Conservation (phyloP, 2,113 vertebrate genomes). For the Gila orcuttii region DNA sequence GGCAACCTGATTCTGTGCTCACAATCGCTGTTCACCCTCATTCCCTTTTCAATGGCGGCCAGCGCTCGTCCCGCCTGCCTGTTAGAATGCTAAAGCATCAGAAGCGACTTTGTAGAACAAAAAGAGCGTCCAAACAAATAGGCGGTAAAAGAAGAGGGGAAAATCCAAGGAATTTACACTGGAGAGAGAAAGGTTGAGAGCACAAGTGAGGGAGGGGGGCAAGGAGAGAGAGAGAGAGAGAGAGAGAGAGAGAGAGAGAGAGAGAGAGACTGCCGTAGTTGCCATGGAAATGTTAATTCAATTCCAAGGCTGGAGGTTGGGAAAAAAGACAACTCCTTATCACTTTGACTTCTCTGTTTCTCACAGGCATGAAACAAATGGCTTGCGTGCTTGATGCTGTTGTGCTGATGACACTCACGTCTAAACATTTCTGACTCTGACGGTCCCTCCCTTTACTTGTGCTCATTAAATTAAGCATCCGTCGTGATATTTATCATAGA, state of each 20-base stretch:
- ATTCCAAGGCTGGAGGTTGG: constrained; percentile 44
- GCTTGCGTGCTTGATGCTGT: constrained; percentile 21
- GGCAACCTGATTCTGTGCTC: background rate
- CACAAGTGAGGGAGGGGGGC: background rate
- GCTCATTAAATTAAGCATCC: background rate
- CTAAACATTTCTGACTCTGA: background rate
- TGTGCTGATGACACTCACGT: constrained; percentile 7
- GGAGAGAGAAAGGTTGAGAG: constrained; percentile 20
- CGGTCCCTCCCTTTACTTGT: background rate
- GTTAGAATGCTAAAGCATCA: constrained; percentile 22
- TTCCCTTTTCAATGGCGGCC: background rate
- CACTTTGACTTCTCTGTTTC: constrained; percentile 35
- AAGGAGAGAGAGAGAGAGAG: background rate
- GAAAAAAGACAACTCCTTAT: constrained; percentile 41
- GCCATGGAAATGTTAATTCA: constrained; percentile 56
- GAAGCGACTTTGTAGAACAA: background rate
- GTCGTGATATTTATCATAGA: background rate
- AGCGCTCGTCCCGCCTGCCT: background rate
- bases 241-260: background rate
- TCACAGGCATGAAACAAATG: constrained; percentile 30
- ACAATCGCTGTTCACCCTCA: background rate
- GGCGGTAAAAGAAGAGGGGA: background rate
- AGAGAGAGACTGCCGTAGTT: constrained; percentile 27
- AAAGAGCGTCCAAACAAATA: constrained; percentile 14
- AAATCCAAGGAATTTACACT: constrained; percentile 33